These are phyloP conservation scores for Hemibagrus guttatus DNA, from an alignment of 2,797 vertebrate species.

Conservation along the genomic window DNA sequence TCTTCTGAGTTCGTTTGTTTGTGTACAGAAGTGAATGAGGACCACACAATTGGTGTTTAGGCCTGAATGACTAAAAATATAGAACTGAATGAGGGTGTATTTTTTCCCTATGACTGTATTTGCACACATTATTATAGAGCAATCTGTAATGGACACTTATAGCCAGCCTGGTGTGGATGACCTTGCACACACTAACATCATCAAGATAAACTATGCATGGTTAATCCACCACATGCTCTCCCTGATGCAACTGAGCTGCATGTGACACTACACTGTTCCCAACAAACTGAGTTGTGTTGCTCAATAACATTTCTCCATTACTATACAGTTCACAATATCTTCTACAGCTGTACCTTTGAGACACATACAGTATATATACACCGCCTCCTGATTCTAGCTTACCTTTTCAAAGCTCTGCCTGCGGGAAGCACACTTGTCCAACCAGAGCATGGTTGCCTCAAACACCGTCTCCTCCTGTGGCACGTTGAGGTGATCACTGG, in stretches of 20 bases:
- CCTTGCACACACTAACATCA: conserved; percentile 34
- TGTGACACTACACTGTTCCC: not conserved
- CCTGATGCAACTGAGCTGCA: conserved; percentile 2
- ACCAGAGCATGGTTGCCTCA: conserved; percentile 77
- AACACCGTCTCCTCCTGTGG: conserved; percentile 79
- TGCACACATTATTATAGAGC: not conserved
- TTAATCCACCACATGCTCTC: conserved; percentile 36
- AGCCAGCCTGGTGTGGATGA: conserved; percentile 15
- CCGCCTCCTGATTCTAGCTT: not conserved
- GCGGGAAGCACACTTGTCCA: conserved; percentile 74
- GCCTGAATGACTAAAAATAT: not conserved
- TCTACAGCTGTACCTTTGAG: not conserved
- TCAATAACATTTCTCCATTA: not conserved
- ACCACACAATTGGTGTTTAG: not conserved
- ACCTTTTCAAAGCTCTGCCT: conserved; percentile 81
- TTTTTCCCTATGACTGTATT: not conserved
- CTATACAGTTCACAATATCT: not conserved
- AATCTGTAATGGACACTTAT: not conserved
- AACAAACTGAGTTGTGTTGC: not conserved
- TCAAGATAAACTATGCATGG: not conserved
- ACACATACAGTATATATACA: not conserved
- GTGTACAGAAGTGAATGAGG: not conserved
- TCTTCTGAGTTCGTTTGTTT: not conserved
- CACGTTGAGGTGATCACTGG: conserved; percentile 77
- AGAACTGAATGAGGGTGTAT: not conserved